Conservation (phyloP, 1,140 invertebrate species). For the Pachypeltis micranthus region DNA sequence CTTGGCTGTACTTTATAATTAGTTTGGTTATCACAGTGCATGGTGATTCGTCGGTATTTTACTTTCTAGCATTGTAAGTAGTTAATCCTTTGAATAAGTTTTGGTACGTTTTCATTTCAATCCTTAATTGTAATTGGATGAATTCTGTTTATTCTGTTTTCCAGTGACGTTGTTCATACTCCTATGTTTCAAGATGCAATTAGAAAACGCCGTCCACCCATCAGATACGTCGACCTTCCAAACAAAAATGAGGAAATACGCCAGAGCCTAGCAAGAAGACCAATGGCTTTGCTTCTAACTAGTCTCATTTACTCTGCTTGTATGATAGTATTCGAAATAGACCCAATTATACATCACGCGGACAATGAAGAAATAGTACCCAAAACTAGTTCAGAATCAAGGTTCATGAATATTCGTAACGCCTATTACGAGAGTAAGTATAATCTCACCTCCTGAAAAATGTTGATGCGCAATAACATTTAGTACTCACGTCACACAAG, state of each 20-base stretch:
- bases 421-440: not conserved
- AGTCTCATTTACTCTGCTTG: not conserved
- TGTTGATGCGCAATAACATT: not conserved
- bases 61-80: too few relatives aligned
- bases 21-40: too few relatives aligned
- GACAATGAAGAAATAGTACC: not conserved
- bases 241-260: not conserved
- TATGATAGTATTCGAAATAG: not conserved
- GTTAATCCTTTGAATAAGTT: too few relatives aligned
- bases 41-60: too few relatives aligned
- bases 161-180: not conserved
- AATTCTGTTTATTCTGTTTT: not conserved
- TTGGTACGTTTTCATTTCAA: too few relatives aligned
- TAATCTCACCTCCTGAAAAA: not conserved
- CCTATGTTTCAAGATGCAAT: not conserved
- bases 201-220: not conserved
- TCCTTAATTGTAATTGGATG: not conserved
- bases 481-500: not conserved
- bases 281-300: not conserved
- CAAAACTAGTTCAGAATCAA: not conserved
- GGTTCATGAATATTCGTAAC: not conserved
- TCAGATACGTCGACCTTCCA: not conserved
- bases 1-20: too few relatives aligned
- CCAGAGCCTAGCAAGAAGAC: not conserved
- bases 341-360: not conserved